Base-by-base conservation (phyloP, 2,888 invertebrate species). In the Trichacis sp. region DNA sequence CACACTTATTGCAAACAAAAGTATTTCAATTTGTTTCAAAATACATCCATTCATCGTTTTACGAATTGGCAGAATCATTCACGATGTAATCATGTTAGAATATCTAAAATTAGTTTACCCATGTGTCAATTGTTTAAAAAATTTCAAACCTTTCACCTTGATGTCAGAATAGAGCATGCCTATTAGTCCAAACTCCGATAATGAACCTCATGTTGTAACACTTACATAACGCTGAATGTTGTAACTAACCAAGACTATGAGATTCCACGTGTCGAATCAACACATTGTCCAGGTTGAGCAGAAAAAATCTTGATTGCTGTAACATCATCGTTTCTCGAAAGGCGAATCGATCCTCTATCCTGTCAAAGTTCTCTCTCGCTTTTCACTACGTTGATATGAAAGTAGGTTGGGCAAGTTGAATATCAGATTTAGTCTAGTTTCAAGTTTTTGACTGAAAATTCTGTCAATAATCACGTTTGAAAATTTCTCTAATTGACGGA, bases 181-280 rank as follows among this genome's bases (percentile, higher is more conserved):
- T 12, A 42, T 2, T 12, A 42, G 8, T 42, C 17, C 15, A 42
- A 14, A 42, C 17, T 18, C 42, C 18, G 12, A 17, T 42, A 42
- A 42, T 42, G 12, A 33, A 42, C 42, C 42, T 42, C 18, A 42
- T 42, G 18, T 42, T 18, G 18, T 18, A 42, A 18, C 42, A 42
- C 33, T n/a, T 33, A 3, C n/a, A n/a, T 5, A 33, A 6, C 8
- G 33, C n/a, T 33, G 33, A n/a, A 33, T n/a, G n/a, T 6, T 33
- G n/a, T 6, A 33, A 33, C 33, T 33, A 33, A 33, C n/a, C n/a
- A n/a, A 33, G 9, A 33, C 33, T 33, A 33, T 2, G 33, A n/a
- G 3, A 5, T 24, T 24, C 8, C 24, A n/a, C n/a, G n/a, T n/a
- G n/a, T n/a, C n/a, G n/a, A n/a, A n/a, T n/a, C n/a, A n/a, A n/a